These are phyloP conservation scores for Catonia carolina DNA, from an alignment of 2,888 invertebrate species.

Conservation along the genomic window DNA sequence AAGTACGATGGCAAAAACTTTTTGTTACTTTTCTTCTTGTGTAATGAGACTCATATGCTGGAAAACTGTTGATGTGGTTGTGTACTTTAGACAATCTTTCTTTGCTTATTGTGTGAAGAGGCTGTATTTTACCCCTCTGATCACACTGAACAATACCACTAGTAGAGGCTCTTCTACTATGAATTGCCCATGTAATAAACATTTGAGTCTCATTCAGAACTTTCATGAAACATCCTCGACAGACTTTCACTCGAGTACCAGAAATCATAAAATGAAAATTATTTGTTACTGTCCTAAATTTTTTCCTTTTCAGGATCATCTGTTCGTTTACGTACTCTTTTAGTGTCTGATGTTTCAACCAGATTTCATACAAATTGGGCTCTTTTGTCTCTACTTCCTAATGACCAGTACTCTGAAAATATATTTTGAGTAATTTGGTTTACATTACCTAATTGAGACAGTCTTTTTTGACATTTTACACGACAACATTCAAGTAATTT, in stretches of 20 bases:
- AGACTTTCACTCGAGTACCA: conserved; percentile 1
- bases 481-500: too few species aligned
- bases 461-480: too few species aligned
- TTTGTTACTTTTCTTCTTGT: conserved; percentile 7
- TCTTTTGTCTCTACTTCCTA: conserved; percentile 11
- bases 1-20: conserved; percentile 8
- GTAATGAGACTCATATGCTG: conserved; percentile 8
- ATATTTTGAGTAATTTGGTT: conserved; percentile 7
- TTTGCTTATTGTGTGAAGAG: not conserved
- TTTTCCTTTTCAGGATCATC: conserved; percentile 3
- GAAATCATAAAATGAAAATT: not conserved
- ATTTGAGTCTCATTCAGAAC: conserved; percentile 10
- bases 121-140: conserved; percentile 1
- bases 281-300: not conserved
- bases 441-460: too few species aligned
- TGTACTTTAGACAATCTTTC: not conserved
- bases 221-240: conserved; percentile 16
- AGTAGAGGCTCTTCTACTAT: not conserved
- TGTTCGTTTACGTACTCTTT: not conserved
- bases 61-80: conserved; percentile 7
- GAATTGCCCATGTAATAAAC: conserved; percentile 10
- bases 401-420: conserved; percentile 13
- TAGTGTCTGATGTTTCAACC: conserved; percentile 11
- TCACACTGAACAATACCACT: not conserved
- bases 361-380: conserved; percentile 3